phyloP scores from a whole-genome alignment of 2,888 invertebrate species.

The Operophtera brumata region DNA sequence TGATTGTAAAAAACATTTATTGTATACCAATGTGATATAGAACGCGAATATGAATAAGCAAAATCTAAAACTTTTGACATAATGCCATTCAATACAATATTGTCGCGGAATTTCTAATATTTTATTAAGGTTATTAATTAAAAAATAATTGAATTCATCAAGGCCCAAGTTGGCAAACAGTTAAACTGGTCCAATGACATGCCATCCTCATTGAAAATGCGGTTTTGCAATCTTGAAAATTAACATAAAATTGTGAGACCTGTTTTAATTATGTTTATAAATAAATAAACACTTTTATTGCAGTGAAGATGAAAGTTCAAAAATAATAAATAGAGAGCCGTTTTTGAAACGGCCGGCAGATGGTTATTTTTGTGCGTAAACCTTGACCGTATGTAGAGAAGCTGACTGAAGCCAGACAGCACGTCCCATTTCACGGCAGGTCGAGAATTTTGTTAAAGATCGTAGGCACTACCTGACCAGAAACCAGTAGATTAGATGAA shows the following conservation, averaged over 20 bases:
- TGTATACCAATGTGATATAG: no score
- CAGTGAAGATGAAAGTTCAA: neutral
- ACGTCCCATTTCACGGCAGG: neutral
- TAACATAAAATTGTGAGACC: conserved; percentile 3
- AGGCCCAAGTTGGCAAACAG: conserved; percentile 19
- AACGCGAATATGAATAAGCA: neutral
- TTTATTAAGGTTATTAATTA: conserved; percentile 24
- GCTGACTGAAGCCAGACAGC: neutral
- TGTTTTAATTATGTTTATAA: neutral
- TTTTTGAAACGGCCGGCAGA: neutral
- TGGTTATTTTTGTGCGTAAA: neutral
- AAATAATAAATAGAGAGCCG: neutral
- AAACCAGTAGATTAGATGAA: no score
- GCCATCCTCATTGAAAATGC: conserved; percentile 8
- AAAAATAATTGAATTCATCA: conserved; percentile 20
- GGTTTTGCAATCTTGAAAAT: conserved; percentile 11
- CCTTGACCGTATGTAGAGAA: neutral
- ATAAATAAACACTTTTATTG: neutral
- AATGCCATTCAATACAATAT: conserved; percentile 8
- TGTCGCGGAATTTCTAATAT: conserved; percentile 21
- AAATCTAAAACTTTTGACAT: neutral
- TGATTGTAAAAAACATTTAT: no score
- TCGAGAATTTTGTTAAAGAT: no score
- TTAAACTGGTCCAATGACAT: conserved; percentile 13
- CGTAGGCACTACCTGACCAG: no score